A percentile compares a stretch with the other conserved stretches of the same genome.
Conservation (phyloP, 1,140 invertebrate species). For the Phthorimaea operculella region DNA sequence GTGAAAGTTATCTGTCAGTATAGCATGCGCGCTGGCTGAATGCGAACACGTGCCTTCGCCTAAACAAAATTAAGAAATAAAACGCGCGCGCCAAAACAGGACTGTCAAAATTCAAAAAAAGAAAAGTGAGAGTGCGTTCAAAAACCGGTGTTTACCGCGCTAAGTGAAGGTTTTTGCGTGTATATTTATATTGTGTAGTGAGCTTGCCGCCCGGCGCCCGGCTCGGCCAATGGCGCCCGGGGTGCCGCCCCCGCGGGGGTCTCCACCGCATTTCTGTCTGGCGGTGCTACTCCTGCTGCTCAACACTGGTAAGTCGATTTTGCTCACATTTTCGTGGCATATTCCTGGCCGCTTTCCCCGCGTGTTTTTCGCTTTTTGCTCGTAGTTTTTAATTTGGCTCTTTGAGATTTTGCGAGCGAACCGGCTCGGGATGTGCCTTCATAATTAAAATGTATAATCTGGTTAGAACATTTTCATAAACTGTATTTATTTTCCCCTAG, state of each 20-base stretch:
- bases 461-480: too few species aligned
- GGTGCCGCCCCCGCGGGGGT: constrained; percentile 44
- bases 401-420: too few species aligned
- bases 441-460: too few species aligned
- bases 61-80: constrained; percentile 14
- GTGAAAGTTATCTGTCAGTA: constrained; percentile 9
- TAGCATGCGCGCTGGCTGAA: constrained; percentile 8
- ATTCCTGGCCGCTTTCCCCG: neutral
- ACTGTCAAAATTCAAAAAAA: constrained; percentile 14
- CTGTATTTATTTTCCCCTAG: too few species aligned
- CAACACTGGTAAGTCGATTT: constrained; percentile 40
- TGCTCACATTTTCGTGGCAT: neutral
- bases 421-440: too few species aligned
- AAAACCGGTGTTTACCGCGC: neutral
- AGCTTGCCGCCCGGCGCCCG: constrained; percentile 32
- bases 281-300: constrained; percentile 36
- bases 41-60: constrained; percentile 11
- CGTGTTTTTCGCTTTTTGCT: too few species aligned
- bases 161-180: constrained; percentile 16
- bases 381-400: too few species aligned
- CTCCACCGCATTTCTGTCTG: constrained; percentile 23
- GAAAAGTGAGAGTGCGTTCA: constrained; percentile 1
- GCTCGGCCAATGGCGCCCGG: constrained; percentile 46
- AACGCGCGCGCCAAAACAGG: constrained; percentile 15
- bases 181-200: constrained; percentile 37